Evolutionary conservation across 2,113 vertebrate genomes (phyloP).

Genomic region (Ornithorhynchus anatinus): DNA sequence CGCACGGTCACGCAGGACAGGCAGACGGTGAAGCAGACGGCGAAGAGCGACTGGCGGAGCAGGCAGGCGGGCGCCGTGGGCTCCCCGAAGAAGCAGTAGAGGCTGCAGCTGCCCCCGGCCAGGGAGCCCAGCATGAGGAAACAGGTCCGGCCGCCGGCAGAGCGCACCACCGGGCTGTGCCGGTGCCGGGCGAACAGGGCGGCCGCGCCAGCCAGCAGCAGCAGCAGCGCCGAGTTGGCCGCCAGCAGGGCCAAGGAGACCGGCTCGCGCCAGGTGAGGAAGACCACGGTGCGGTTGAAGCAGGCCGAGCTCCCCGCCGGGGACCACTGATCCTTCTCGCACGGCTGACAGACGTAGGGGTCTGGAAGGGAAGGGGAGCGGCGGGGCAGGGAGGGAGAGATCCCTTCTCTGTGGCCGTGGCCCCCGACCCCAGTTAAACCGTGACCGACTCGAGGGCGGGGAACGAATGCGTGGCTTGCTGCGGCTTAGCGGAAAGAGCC

Average conservation of each 20-base stretch:
- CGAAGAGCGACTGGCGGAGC: constrained; percentile 65
- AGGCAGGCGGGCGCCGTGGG: constrained; percentile 66
- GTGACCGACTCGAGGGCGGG: too few relatives aligned
- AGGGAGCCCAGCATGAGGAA: constrained; percentile 83
- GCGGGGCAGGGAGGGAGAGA: too few relatives aligned
- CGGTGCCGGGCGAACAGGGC: constrained; percentile 72
- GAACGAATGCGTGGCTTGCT: too few relatives aligned
- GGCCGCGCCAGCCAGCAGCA: constrained; percentile 48
- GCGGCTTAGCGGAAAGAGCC: too few relatives aligned
- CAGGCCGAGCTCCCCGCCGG: constrained; percentile 70
- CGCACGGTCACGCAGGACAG: constrained; percentile 79
- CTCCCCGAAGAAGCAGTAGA: constrained; percentile 77
- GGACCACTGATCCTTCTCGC: constrained; percentile 76
- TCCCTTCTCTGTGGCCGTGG: too few relatives aligned
- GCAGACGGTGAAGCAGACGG: constrained; percentile 74
- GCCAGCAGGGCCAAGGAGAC: constrained; percentile 65
- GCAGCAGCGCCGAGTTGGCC: constrained; percentile 38
- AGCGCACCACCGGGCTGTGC: constrained; percentile 82
- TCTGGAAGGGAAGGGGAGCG: constrained; percentile 40
- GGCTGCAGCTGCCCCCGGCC: constrained; percentile 63
- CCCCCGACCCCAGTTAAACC: too few relatives aligned
- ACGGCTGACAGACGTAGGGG: constrained; percentile 69
- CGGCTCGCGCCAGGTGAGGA: constrained; percentile 66
- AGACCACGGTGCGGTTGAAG: constrained; percentile 62
- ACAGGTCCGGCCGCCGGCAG: constrained; percentile 81